Evolutionary conservation across 2,113 vertebrate species (phyloP).

Genomic region (Chaenogobius annularis): DNA sequence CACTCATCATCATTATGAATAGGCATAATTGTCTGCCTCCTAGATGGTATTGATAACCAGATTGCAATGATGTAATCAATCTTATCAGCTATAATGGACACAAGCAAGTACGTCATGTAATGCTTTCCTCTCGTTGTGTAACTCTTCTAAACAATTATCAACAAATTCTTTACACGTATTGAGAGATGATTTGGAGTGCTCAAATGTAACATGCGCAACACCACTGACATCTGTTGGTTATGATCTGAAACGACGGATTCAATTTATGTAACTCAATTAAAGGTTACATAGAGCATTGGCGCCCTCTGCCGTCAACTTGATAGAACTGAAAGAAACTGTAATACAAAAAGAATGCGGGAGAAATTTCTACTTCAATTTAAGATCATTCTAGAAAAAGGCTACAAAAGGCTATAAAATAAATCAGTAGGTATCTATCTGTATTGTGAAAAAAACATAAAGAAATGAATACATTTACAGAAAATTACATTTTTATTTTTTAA

Average conservation of each 20-base stretch:
- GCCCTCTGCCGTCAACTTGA: conserved; percentile 37
- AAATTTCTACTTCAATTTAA: neutral
- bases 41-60: neutral
- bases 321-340: too few species aligned
- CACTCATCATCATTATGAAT: conserved; percentile 28
- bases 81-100: neutral
- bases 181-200: neutral
- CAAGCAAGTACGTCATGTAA: neutral
- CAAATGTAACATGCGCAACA: neutral
- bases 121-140: neutral
- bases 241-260: conserved; percentile 3
- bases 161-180: neutral
- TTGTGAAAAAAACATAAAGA: neutral
- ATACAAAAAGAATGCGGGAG: neutral
- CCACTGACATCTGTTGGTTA: conserved; percentile 52
- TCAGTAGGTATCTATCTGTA: neutral
- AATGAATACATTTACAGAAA: conserved; percentile 36
- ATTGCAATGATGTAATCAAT: conserved; percentile 13
- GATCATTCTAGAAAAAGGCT: too few species aligned
- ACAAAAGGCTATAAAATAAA: neutral
- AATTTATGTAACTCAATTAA: conserved; percentile 37
- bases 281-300: conserved; percentile 9
- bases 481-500: conserved; percentile 44
- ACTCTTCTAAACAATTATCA: neutral
- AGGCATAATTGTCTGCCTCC: conserved; percentile 9